Conservation (phyloP, 2,888 invertebrate species). For the Dioctria rufipes region DNA sequence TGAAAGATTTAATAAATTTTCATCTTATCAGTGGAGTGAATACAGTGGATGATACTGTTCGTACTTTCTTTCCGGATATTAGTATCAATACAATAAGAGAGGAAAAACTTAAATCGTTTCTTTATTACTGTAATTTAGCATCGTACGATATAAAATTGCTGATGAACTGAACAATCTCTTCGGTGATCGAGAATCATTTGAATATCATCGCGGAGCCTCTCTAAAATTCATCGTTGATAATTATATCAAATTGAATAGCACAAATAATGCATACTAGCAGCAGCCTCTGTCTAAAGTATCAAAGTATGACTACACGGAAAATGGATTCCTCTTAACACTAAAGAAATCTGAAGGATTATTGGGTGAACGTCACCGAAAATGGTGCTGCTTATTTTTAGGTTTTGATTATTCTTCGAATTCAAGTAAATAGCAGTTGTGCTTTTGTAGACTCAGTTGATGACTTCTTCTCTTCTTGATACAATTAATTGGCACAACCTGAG, state of each 20-base stretch:
- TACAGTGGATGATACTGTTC: no score
- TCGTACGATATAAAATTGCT: no score
- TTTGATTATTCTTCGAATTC: constrained; percentile 63
- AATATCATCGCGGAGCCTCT: no score
- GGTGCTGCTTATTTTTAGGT: constrained; percentile 69
- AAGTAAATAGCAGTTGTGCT: constrained; percentile 10
- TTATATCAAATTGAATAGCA: constrained; percentile 61
- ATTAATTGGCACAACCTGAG: no score
- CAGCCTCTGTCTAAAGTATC: constrained; percentile 61
- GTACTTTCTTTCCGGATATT: no score
- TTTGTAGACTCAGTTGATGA: neutral
- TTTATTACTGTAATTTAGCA: no score
- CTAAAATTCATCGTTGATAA: constrained; percentile 70
- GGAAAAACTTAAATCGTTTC: no score
- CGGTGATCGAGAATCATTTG: no score
- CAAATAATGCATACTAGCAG: constrained; percentile 49
- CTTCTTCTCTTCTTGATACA: neutral
- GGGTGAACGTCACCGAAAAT: constrained; percentile 67
- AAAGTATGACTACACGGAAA: constrained; percentile 66
- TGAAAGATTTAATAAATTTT: constrained; percentile 66
- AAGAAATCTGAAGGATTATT: constrained; percentile 66
- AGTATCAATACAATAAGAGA: no score
- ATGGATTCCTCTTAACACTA: constrained; percentile 67
- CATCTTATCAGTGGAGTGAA: constrained; percentile 65
- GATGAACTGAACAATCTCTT: no score